Percentiles rank a stretch among this genome's conserved stretches.
Conservation (phyloP, 2,797 vertebrate species). For the Urophycis tenuis region DNA sequence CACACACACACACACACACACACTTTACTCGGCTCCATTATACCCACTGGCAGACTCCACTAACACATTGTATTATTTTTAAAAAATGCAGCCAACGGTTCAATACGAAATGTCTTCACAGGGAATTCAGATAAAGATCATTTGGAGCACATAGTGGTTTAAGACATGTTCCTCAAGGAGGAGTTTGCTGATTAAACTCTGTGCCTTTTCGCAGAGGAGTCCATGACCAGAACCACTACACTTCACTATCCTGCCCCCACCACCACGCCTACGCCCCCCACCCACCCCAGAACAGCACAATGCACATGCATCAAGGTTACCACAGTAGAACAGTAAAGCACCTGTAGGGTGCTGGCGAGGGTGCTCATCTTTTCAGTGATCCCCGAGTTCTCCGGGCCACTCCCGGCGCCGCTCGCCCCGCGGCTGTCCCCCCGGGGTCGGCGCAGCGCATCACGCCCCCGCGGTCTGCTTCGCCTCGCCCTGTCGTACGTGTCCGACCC, state of each 20-base stretch:
- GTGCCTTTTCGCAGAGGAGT: not conserved
- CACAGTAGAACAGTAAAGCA: slow-evolving; percentile 33
- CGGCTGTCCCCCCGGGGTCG: slow-evolving; percentile 39
- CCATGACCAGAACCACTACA: not conserved
- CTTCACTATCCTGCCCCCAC: not conserved
- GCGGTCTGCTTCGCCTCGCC: slow-evolving; percentile 46
- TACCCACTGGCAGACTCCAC: not conserved
- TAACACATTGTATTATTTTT: not conserved
- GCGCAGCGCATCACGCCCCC: slow-evolving; percentile 61
- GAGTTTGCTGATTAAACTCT: not conserved
- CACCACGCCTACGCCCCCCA: no score
- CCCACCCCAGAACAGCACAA: not conserved
- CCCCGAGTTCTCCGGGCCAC: slow-evolving; percentile 46
- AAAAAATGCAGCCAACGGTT: not conserved
- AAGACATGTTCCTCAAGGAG: not conserved
- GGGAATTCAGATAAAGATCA: not conserved
- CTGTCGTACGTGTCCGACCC: slow-evolving; percentile 75
- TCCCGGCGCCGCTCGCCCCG: slow-evolving; percentile 20
- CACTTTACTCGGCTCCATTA: not conserved
- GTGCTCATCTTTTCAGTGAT: slow-evolving; percentile 86
- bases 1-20: not conserved
- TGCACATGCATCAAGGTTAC: not conserved
- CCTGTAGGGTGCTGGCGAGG: slow-evolving; percentile 87
- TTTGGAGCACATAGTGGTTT: not conserved
- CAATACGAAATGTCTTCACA: not conserved